Evolutionary conservation across 2,113 vertebrate species (phyloP).

Genomic region (Thymallus thymallus): DNA sequence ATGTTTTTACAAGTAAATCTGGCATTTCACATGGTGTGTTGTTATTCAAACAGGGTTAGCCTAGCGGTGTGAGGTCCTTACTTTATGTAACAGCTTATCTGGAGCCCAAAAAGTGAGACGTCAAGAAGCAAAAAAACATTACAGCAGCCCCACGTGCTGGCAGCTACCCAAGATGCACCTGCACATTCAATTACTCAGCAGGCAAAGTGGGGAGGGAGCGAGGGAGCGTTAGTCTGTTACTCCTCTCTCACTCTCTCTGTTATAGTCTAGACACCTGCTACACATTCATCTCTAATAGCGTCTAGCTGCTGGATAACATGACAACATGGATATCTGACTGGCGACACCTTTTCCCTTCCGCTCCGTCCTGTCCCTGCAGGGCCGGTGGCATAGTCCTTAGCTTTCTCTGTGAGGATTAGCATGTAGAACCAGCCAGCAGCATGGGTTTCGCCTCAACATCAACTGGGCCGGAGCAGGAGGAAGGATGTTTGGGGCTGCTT

Average conservation of each 20-base stretch:
- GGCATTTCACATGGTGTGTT: slow-evolving; percentile 37
- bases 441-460: not conserved
- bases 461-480: not conserved
- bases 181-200: slow-evolving; percentile 60
- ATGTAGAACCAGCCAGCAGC: not conserved
- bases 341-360: slow-evolving; percentile 50
- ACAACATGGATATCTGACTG: slow-evolving; percentile 49
- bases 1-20: slow-evolving; percentile 58
- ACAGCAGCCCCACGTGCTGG: slow-evolving; percentile 48
- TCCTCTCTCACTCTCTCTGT: slow-evolving; percentile 35
- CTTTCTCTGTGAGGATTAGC: slow-evolving; percentile 4
- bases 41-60: slow-evolving; percentile 39
- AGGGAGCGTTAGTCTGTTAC: not conserved
- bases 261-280: slow-evolving; percentile 68
- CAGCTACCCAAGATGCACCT: slow-evolving; percentile 69
- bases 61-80: slow-evolving; percentile 34
- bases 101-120: slow-evolving; percentile 49
- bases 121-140: slow-evolving; percentile 55
- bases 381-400: not conserved
- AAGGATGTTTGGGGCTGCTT: not conserved
- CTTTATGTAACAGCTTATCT: slow-evolving; percentile 50
- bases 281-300: slow-evolving; percentile 57
- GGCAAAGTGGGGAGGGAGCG: not conserved
- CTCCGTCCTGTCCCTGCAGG: not conserved
- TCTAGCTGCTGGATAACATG: slow-evolving; percentile 49